Evolutionary conservation across 2,888 invertebrate species (phyloP), one percentile per base, ranked within the genome.

Genomic region (Magallana nippona): DNA sequence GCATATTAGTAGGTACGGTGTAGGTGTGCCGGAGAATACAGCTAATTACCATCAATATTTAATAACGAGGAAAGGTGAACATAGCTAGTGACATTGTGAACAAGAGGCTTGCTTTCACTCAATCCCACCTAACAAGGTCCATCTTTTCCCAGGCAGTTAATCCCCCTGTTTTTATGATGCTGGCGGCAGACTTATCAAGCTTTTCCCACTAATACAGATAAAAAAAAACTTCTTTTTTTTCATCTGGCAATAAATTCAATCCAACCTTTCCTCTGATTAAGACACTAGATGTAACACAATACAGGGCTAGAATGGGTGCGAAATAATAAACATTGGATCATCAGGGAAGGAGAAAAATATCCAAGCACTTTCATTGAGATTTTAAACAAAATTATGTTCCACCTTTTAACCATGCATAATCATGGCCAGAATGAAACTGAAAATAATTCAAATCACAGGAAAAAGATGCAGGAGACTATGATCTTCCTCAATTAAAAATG

Each of bases 41-140:
- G 32, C 71, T 71, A 71, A 71, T 71, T 71, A 71, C 15, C 71
- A 71, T 71, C 71, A 71, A 71, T 71, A 71, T 71, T 71, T 27
- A 71, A 27, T 71, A 32, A 71, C 71, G 17, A 32, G 32, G 15
- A 71, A 22, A 19, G 22, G 22, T 71, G 71, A 71, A 22, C 32
- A 71, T 15, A 32, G 44, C 0, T 44, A 44, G 71, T 71, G 27
- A 71, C 22, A 60, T n/a, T 60, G 60, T 60, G 60, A 60, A 15
- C 60, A 22, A 10, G 63, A 63, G 71, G 32, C 32, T 71, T 22
- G 32, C 71, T 27, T 71, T 71, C 71, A 71, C 13, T 71, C 71
- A 27, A 71, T 22, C 32, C 27, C 71, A 1, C 15, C 22, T 71
- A 13, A 44, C 22, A 32, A 32, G 71, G 71, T 71, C 71, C 71